Base-by-base conservation (phyloP, 1,140 invertebrate species). In the Drosophila pallidifrons region DNA sequence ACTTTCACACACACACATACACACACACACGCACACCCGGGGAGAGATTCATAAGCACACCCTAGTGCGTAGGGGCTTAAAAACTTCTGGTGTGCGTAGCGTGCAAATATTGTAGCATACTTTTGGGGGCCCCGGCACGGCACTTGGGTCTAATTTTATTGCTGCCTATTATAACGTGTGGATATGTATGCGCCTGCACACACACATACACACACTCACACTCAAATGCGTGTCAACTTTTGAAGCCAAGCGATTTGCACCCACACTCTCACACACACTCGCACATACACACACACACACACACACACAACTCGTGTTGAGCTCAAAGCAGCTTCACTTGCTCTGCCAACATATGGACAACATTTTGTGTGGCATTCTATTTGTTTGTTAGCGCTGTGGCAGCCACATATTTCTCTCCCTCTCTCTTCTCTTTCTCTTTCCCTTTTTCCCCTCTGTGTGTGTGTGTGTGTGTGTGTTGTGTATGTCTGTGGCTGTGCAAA, bases 141-240 rank as follows among this genome's bases (percentile, higher is more conserved):
- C 67, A 79, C 30, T 71, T 68, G 64, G 71, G 61, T 81, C 68
- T 88, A 87, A 86, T 86, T 86, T 87, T 66, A 86, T 86, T 86
- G 81, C 75, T 72, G 66, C 75, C 75, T 79, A 79, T 82, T 86
- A 79, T 79, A 70, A 58, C 65, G 45, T 63, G 49, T 52, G 28
- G 13, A 73, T 55, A 43, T 25, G 28, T 67, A 63, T 77, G 68
- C 72, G 81, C 67, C 77, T 83, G 68, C 32, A 61, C 20, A 11
- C 38, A 58, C 38, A 46, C 51, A 73, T 43, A 6, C 32, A 43
- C 2, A 11, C 55, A 78, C 32, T 30, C 5, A 11, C 16, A 52
- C 11, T 32, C 55, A 78, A 80, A 74, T 82, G 83, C 79, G 83
- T 87, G 83, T 82, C 83, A 87, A 87, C 83, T 87, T 88, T 77